Evolutionary conservation across 2,888 invertebrate genomes (phyloP).

Genomic region (Ametastegia equiseti): DNA sequence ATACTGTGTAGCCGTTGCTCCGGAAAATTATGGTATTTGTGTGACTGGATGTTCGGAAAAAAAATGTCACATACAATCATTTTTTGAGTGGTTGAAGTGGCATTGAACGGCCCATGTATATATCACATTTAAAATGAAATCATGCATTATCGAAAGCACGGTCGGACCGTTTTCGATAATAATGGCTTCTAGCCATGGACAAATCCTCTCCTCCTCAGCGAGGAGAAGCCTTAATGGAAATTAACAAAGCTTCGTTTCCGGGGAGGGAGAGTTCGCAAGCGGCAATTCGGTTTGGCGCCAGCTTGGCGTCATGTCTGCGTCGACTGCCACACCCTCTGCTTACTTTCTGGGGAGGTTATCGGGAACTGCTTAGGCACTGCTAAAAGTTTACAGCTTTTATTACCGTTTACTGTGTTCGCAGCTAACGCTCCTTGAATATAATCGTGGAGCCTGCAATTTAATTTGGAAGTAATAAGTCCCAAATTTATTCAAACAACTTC

Average conservation of each 20-base stretch:
- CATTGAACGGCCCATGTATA: too few relatives aligned
- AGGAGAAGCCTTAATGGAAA: slow-evolving; percentile 47
- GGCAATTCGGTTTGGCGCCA: slow-evolving; percentile 41
- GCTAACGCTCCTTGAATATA: slow-evolving; percentile 5
- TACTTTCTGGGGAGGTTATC: background rate
- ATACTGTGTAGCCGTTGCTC: too few relatives aligned
- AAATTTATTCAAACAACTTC: background rate
- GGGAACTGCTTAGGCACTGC: slow-evolving; percentile 13
- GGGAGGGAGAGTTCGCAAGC: background rate
- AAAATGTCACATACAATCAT: too few relatives aligned
- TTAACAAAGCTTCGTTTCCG: slow-evolving; percentile 48
- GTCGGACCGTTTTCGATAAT: slow-evolving; percentile 3
- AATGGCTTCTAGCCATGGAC: background rate
- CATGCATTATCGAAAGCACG: too few relatives aligned
- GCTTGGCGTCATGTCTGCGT: slow-evolving; percentile 44
- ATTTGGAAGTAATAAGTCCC: background rate
- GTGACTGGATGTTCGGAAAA: too few relatives aligned
- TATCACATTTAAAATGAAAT: too few relatives aligned
- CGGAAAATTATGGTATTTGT: too few relatives aligned
- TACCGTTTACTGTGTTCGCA: slow-evolving; percentile 6
- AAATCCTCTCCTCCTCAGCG: background rate
- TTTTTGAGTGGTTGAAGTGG: too few relatives aligned
- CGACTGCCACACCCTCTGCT: slow-evolving; percentile 42
- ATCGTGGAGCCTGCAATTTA: background rate
- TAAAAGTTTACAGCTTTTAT: slow-evolving; percentile 27